A percentile compares a stretch with the other conserved stretches of the same genome.
Conservation (phyloP, 2,888 invertebrate genomes). For the Atrina japonica region DNA sequence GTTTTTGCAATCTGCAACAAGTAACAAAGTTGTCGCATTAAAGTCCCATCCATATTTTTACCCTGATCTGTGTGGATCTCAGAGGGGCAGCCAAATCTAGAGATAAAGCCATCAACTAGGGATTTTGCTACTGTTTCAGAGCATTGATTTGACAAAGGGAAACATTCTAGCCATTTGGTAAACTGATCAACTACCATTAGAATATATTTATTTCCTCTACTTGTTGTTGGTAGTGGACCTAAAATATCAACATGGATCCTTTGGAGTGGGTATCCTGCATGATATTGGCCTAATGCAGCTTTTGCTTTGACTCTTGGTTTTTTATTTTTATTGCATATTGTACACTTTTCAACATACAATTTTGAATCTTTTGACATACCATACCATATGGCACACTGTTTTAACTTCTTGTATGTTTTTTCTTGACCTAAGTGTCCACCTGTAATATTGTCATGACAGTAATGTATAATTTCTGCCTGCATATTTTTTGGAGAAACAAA, state of each 20-base stretch:
- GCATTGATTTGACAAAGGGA: constrained; percentile 29
- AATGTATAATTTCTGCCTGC: constrained; percentile 5
- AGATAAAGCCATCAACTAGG: constrained; percentile 32
- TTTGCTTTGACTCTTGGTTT: constrained; percentile 3
- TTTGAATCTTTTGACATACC: constrained; percentile 19
- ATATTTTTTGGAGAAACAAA: constrained; percentile 15
- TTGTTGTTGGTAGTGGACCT: constrained; percentile 16
- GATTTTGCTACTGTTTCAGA: constrained; percentile 29
- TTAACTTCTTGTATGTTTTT: constrained; percentile 20
- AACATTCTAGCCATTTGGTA: constrained; percentile 38
- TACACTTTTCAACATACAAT: constrained; percentile 19
- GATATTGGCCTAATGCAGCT: constrained; percentile 19
- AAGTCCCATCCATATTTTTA: constrained; percentile 32
- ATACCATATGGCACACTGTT: constrained; percentile 13
- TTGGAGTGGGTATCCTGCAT: constrained; percentile 31
- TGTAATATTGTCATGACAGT: constrained; percentile 13
- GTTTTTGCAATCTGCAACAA: constrained; percentile 37
- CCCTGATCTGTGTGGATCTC: constrained; percentile 42
- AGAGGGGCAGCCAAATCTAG: constrained; percentile 39
- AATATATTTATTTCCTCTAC: constrained; percentile 30
- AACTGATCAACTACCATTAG: constrained; percentile 30
- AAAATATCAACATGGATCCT: too few species aligned
- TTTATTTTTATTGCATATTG: constrained; percentile 25
- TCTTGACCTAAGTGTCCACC: constrained; percentile 18
- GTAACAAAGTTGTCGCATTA: constrained; percentile 36